A percentile compares a stretch with the other conserved stretches of the same genome.
phyloP scores from a whole-genome alignment of 2,113 vertebrate species.

The Pyrgilauda ruficollis region DNA sequence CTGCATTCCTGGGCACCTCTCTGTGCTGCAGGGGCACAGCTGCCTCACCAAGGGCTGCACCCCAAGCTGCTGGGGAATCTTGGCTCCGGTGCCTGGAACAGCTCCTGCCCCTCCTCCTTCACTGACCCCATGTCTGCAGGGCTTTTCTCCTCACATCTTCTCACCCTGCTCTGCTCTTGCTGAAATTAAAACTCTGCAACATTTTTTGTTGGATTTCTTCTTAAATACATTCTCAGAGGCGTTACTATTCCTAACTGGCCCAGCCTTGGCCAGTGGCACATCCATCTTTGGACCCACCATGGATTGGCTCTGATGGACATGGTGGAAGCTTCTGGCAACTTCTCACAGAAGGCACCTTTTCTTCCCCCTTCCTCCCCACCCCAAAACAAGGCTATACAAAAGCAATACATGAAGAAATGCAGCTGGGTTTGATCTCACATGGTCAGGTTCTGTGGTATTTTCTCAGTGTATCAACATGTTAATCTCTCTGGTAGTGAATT shows the following conservation, averaged over 20 bases:
- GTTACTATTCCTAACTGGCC: neutral
- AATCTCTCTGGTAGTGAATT: neutral
- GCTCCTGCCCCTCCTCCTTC: neutral
- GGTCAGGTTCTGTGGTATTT: neutral
- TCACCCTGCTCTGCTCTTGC: rapidly evolving
- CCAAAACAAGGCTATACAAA: neutral
- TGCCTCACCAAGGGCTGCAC: neutral
- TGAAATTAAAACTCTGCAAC: neutral
- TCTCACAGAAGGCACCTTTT: neutral
- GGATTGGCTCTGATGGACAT: neutral
- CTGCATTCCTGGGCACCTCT: neutral
- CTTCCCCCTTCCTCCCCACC: neutral
- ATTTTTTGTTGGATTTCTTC: neutral
- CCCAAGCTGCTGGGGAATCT: neutral
- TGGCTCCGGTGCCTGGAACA: rapidly evolving
- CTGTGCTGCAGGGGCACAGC: neutral
- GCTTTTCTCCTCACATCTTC: neutral
- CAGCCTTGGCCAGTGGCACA: rapidly evolving
- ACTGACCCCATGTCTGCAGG: neutral
- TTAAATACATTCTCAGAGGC: neutral
- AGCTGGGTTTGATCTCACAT: neutral
- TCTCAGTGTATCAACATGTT: neutral
- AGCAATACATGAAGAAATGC: neutral
- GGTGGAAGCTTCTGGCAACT: neutral
- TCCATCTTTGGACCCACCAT: neutral